Evolutionary conservation across 2,888 invertebrate genomes (phyloP).

Genomic region (Apotomis capreana): DNA sequence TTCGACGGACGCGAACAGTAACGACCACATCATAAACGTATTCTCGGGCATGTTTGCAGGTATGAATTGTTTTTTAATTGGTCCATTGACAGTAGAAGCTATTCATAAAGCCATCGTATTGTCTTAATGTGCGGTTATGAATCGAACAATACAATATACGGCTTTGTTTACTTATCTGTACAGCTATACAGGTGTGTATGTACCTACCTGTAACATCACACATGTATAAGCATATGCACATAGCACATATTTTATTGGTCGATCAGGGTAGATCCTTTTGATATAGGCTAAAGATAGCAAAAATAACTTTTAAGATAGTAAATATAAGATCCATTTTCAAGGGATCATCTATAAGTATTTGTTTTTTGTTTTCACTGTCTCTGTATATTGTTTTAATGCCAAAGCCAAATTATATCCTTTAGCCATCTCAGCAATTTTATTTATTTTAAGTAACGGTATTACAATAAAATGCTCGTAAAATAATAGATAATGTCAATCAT

Average conservation of each 20-base stretch:
- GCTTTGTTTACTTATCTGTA: constrained; percentile 36
- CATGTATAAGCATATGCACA: neutral
- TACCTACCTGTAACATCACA: neutral
- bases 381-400: no score
- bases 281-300: neutral
- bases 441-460: no score
- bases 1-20: constrained; percentile 72
- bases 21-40: constrained; percentile 76
- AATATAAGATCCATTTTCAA: no score
- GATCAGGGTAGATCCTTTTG: constrained; percentile 6
- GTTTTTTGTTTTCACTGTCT: no score
- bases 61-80: constrained; percentile 52
- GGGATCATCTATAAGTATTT: no score
- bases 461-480: no score
- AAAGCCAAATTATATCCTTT: no score
- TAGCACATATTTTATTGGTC: constrained; percentile 12
- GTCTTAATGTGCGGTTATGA: constrained; percentile 9
- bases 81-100: constrained; percentile 27
- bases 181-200: constrained; percentile 12
- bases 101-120: constrained; percentile 8
- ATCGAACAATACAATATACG: constrained; percentile 39
- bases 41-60: constrained; percentile 81
- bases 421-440: no score
- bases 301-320: no score
- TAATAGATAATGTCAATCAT: no score